These are phyloP conservation scores for Drosophila quadrilineata DNA, from an alignment of 1,140 invertebrate species.

Conservation along the genomic window DNA sequence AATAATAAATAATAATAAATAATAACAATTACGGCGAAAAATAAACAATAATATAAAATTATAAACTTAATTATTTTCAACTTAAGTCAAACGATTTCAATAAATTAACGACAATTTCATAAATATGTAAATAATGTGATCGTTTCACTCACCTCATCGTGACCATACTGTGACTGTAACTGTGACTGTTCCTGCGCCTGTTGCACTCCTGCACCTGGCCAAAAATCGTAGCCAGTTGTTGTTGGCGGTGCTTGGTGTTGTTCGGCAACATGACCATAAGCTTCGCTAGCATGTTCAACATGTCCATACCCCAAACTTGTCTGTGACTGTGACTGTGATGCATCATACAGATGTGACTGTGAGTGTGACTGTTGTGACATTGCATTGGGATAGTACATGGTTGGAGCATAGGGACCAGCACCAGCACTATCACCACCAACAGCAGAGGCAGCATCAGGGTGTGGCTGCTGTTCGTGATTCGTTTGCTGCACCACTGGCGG, in stretches of 20 bases:
- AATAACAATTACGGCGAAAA: conserved; percentile 12
- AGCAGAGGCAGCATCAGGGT: conserved; percentile 9
- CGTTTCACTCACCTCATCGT: conserved; percentile 56
- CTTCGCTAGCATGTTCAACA: conserved; percentile 21
- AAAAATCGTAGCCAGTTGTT: conserved; percentile 51
- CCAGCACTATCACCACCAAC: no score
- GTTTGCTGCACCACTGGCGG: conserved; percentile 14
- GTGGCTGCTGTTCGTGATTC: conserved; percentile 11
- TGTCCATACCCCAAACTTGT: conserved; percentile 32
- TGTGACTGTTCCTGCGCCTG: no score
- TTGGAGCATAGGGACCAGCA: conserved; percentile 35
- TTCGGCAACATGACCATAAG: conserved; percentile 29
- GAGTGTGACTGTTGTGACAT: conserved; percentile 21
- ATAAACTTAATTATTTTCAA: conserved; percentile 6
- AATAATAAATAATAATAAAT: conserved; percentile 3
- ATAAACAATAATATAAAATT: conserved; percentile 18
- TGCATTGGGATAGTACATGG: conserved; percentile 57
- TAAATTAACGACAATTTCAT: neutral
- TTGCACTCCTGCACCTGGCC: conserved; percentile 39
- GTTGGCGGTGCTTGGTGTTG: conserved; percentile 10
- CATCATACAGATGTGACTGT: conserved; percentile 27
- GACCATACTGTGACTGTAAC: conserved; percentile 62
- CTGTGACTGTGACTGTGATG: conserved; percentile 16
- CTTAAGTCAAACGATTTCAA: no score
- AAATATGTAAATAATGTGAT: no score